phyloP scores from a whole-genome alignment of 1,140 invertebrate genomes.

The Drosophila auraria region DNA sequence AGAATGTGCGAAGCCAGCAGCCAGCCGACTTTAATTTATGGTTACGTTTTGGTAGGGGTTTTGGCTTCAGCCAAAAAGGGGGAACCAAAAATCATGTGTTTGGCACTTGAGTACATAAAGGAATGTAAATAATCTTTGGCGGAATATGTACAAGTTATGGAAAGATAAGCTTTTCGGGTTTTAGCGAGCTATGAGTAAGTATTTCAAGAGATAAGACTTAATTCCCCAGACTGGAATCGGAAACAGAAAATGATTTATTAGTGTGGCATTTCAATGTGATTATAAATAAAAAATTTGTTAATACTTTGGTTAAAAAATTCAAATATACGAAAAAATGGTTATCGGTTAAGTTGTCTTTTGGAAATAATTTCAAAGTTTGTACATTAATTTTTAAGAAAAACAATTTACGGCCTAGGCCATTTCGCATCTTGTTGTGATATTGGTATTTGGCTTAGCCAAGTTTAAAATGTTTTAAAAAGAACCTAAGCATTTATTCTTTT shows the following conservation, averaged over 20 bases:
- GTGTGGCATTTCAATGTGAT: not conserved
- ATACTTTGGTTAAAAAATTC: too few species aligned
- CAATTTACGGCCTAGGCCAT: too few species aligned
- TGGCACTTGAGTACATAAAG: conserved; percentile 28
- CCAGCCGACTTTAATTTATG: conserved; percentile 26
- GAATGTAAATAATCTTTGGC: conserved; percentile 11
- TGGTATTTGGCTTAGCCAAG: too few species aligned
- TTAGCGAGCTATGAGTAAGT: conserved; percentile 7
- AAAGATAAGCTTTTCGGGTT: conserved; percentile 16
- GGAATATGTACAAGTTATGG: conserved; percentile 4
- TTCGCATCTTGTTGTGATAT: too few species aligned
- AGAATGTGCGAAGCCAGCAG: conserved; percentile 42
- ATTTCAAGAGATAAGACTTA: not conserved
- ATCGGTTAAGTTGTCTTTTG: not conserved
- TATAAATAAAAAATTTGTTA: not conserved
- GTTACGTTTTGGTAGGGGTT: not conserved
- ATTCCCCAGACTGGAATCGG: not conserved
- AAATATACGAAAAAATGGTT: too few species aligned
- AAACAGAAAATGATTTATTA: not conserved
- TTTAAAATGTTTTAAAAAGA: too few species aligned
- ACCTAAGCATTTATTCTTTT: too few species aligned
- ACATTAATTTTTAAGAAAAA: too few species aligned
- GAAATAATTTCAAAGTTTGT: too few species aligned
- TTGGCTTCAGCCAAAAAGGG: not conserved
- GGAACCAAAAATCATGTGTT: conserved; percentile 4